A percentile compares a stretch with the other conserved stretches of the same genome.
Evolutionary conservation across 2,888 invertebrate species (phyloP).

Genomic region (Urechis unicinctus): DNA sequence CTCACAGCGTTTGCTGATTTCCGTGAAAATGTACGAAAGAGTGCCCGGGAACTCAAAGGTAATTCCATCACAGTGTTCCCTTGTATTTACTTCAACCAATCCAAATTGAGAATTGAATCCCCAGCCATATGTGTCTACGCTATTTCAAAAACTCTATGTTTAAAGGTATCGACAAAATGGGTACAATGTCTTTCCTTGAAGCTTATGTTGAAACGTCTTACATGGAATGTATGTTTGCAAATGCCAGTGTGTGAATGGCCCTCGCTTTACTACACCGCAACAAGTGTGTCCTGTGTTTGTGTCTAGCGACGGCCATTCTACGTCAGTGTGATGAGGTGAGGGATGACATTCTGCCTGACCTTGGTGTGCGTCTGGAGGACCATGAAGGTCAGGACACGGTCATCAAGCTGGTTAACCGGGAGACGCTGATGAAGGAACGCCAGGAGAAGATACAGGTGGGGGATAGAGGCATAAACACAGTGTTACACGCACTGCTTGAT

Average conservation of each 20-base stretch:
- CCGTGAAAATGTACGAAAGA: constrained; percentile 68
- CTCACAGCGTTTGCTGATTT: constrained; percentile 78
- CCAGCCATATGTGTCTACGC: no score
- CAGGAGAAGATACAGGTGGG: constrained; percentile 65
- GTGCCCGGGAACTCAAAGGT: constrained; percentile 58
- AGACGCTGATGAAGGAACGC: constrained; percentile 59
- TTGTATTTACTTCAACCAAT: neutral
- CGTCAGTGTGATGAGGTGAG: constrained; percentile 81
- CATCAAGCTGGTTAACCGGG: constrained; percentile 82
- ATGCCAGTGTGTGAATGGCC: no score
- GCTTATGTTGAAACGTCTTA: no score
- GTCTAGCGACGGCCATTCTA: constrained; percentile 55
- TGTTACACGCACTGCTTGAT: no score
- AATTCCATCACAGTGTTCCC: neutral
- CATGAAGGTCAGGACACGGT: constrained; percentile 62
- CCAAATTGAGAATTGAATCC: no score
- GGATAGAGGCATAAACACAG: neutral
- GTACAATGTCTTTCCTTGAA: no score
- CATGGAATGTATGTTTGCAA: no score
- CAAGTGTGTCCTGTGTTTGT: no score
- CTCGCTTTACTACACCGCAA: no score
- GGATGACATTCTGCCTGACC: constrained; percentile 77
- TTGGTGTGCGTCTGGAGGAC: constrained; percentile 93
- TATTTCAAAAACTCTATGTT: no score
- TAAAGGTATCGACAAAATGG: no score